Evolutionary conservation across 2,888 invertebrate genomes (phyloP).

Genomic region (Phrixothrix hirtus): DNA sequence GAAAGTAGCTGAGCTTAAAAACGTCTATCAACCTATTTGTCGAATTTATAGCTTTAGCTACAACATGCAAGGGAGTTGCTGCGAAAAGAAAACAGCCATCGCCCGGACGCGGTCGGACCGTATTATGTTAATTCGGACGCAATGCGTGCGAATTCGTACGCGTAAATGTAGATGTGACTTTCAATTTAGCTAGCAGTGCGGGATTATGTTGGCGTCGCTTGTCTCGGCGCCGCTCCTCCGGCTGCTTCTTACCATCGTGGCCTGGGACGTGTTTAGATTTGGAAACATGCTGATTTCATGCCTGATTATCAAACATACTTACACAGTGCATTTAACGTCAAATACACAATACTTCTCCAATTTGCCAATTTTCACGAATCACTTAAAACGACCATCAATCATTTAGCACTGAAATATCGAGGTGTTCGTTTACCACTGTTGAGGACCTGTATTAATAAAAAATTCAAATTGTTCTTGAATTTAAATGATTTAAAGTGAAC

Average conservation of each 20-base stretch:
- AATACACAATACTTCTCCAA: conserved; percentile 10
- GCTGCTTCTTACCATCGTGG: conserved; percentile 38
- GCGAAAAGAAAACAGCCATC: conserved; percentile 15
- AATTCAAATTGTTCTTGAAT: conserved; percentile 32
- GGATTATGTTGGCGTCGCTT: conserved; percentile 57
- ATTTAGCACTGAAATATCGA: conserved; percentile 2
- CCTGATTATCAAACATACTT: conserved; percentile 47
- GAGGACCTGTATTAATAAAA: conserved; percentile 31
- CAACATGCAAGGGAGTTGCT: conserved; percentile 21
- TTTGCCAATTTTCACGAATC: conserved; percentile 8
- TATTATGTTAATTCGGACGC: conserved; percentile 55
- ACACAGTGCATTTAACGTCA: conserved; percentile 35
- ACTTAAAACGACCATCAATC: conserved; percentile 12
- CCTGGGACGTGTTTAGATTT: conserved; percentile 52
- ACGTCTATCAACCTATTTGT: conserved; percentile 30
- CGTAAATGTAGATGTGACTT: conserved; percentile 54
- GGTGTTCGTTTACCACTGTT: conserved; percentile 13
- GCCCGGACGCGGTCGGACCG: conserved; percentile 32
- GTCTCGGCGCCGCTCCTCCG: conserved; percentile 52
- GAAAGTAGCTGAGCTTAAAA: conserved; percentile 22
- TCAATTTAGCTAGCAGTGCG: conserved; percentile 53
- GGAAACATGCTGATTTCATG: conserved; percentile 53
- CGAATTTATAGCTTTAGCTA: conserved; percentile 24
- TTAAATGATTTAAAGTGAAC: conserved; percentile 32
- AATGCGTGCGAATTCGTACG: conserved; percentile 52